Conservation (phyloP, 1,140 invertebrate genomes). For the Bradynema listronoti region DNA sequence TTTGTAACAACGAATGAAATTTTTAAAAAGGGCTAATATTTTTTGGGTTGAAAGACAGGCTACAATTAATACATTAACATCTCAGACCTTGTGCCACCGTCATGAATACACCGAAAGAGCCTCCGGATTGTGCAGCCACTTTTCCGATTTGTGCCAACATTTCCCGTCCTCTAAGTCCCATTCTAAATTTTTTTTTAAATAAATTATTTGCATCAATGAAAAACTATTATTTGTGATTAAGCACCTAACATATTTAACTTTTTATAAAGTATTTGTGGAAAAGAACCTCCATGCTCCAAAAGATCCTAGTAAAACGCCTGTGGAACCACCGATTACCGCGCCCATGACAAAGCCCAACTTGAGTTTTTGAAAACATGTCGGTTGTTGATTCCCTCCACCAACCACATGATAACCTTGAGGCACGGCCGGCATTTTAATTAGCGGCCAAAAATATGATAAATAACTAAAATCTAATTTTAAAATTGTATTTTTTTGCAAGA, state of each 20-base stretch:
- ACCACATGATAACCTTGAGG: constrained; percentile 41
- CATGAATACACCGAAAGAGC: constrained; percentile 50
- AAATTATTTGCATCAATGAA: not conserved
- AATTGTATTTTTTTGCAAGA: not conserved
- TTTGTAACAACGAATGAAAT: not conserved
- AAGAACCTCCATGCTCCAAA: constrained; percentile 37
- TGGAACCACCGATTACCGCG: constrained; percentile 44
- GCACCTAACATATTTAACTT: not conserved
- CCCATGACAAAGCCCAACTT: constrained; percentile 49
- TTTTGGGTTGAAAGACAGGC: not conserved
- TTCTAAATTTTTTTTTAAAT: constrained; percentile 28
- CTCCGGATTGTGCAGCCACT: constrained; percentile 35
- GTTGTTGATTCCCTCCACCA: constrained; percentile 22
- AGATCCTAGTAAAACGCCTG: constrained; percentile 35
- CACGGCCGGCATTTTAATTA: constrained; percentile 25
- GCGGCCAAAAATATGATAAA: not conserved
- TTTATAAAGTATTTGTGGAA: constrained; percentile 4
- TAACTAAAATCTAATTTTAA: not conserved
- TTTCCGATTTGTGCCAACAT: constrained; percentile 39
- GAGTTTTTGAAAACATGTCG: constrained; percentile 42
- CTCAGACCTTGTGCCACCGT: constrained; percentile 47
- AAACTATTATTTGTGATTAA: constrained; percentile 8
- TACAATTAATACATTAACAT: constrained; percentile 19
- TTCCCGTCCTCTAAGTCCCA: constrained; percentile 41
- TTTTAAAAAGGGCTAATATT: not conserved